Conservation (phyloP, 1,140 invertebrate genomes). For the Procambarus clarkii region DNA sequence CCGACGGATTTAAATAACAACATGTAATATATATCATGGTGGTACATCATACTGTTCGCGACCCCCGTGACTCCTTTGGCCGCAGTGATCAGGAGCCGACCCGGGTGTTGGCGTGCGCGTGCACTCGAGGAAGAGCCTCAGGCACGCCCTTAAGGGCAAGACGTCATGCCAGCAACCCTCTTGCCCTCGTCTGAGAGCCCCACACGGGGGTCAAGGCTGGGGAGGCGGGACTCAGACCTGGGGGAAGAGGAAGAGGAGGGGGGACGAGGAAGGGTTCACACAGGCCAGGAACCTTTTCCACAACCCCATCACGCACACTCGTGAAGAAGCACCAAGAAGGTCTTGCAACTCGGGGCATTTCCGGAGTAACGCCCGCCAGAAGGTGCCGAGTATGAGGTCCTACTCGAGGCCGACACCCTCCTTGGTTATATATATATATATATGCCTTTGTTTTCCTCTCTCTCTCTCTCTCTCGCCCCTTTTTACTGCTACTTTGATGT, state of each 20-base stretch:
- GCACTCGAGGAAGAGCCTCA: too few species aligned
- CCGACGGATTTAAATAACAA: too few species aligned
- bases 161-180: background rate
- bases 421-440: too few species aligned
- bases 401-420: slow-evolving; percentile 1
- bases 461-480: too few species aligned
- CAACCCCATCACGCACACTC: background rate
- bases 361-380: slow-evolving; percentile 46
- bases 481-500: too few species aligned
- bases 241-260: background rate
- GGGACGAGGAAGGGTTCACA: background rate
- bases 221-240: background rate
- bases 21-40: too few species aligned
- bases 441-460: too few species aligned
- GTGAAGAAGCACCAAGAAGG: background rate
- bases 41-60: too few species aligned
- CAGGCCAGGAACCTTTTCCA: background rate
- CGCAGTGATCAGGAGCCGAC: too few species aligned
- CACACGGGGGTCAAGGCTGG: background rate
- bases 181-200: background rate
- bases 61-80: too few species aligned
- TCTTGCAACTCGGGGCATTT: slow-evolving; percentile 45
- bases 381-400: slow-evolving; percentile 10
- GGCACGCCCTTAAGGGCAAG: too few species aligned
- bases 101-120: too few species aligned